These are phyloP conservation scores for Myotis myotis DNA, from an alignment of 2,797 vertebrate species.

Conservation along the genomic window DNA sequence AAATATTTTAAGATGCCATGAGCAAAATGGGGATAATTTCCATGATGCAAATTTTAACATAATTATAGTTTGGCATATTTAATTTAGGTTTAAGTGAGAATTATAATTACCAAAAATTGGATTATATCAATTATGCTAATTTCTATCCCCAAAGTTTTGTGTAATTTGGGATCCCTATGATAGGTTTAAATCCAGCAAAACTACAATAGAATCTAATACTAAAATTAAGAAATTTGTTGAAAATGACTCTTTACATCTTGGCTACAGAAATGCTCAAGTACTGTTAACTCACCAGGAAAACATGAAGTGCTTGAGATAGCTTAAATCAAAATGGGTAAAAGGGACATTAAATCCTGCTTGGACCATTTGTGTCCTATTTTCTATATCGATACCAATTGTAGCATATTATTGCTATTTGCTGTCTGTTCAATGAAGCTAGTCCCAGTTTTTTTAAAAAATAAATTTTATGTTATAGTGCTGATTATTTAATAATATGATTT, in stretches of 20 bases:
- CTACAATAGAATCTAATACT: constrained; percentile 36
- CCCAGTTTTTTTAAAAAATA: not conserved
- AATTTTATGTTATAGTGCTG: not conserved
- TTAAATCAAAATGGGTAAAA: not conserved
- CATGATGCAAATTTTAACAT: constrained; percentile 75
- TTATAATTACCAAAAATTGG: constrained; percentile 79
- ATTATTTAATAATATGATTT: not conserved
- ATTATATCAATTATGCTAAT: constrained; percentile 79
- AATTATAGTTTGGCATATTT: constrained; percentile 78
- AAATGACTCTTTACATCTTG: constrained; percentile 21
- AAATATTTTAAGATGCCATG: constrained; percentile 70
- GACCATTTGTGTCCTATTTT: not conserved
- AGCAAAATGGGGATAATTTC: constrained; percentile 77
- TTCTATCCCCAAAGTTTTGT: constrained; percentile 73
- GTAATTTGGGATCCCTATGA: constrained; percentile 59
- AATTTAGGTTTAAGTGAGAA: constrained; percentile 77
- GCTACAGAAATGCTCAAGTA: not conserved
- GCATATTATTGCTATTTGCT: not conserved
- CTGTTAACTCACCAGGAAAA: not conserved
- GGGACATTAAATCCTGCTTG: no score
- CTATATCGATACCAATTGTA: not conserved
- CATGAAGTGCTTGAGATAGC: not conserved
- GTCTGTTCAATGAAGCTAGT: not conserved
- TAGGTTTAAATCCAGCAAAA: constrained; percentile 44
- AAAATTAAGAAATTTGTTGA: constrained; percentile 39